Percentiles rank a stretch among this genome's conserved stretches.
Evolutionary conservation across 35 echinoderm and acorn worm genomes (phyloP).

Genomic region (Hemicentrotus pulcherrimus): DNA sequence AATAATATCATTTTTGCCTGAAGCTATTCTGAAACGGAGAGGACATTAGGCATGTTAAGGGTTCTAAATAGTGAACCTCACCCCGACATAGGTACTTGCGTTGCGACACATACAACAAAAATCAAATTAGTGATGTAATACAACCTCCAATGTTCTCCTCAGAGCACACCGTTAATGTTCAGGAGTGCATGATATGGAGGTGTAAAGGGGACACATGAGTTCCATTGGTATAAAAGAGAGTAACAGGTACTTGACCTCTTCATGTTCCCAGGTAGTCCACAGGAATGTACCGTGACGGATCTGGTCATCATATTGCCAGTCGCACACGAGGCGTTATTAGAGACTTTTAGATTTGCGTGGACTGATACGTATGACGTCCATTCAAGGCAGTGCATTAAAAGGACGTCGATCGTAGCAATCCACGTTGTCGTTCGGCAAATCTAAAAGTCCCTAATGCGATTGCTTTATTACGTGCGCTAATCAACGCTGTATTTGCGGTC

Average conservation of each 20-base stretch:
- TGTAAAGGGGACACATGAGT: background rate
- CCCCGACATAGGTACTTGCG: background rate
- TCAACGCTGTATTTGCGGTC: no score
- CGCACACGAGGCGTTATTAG: no score
- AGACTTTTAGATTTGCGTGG: no score
- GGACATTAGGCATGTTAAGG: background rate
- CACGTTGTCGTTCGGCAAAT: no score
- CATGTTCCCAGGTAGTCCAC: background rate
- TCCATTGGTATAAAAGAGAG: background rate
- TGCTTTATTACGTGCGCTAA: no score
- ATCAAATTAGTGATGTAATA: conserved; percentile 1
- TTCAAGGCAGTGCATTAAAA: no score
- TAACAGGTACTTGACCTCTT: background rate
- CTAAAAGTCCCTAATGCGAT: no score
- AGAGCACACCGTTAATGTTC: background rate
- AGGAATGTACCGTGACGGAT: no score
- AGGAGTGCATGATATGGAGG: background rate
- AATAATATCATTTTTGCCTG: background rate
- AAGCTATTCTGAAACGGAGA: background rate
- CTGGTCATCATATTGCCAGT: no score
- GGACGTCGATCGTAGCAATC: no score
- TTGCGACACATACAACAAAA: background rate
- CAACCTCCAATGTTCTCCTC: background rate
- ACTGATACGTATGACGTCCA: no score
- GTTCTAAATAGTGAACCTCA: background rate